phyloP scores from a whole-genome alignment of 2,888 invertebrate genomes.

The Phalera bucephala region DNA sequence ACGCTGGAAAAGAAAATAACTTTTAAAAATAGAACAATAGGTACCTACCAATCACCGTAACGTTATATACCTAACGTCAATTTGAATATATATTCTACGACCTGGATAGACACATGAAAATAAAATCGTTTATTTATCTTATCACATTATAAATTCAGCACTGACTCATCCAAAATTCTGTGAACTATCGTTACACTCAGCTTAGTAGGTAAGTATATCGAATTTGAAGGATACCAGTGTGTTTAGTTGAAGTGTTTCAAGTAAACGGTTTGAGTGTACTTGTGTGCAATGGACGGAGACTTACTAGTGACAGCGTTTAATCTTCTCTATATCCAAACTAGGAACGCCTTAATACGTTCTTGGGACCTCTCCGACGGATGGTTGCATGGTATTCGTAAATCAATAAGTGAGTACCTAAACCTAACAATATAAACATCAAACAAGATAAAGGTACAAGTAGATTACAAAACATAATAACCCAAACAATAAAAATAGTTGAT shows the following conservation, averaged over 20 bases:
- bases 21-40: slow-evolving; percentile 35
- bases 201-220: no score
- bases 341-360: slow-evolving; percentile 62
- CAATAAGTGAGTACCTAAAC: slow-evolving; percentile 42
- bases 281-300: slow-evolving; percentile 39
- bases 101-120: slow-evolving; percentile 3
- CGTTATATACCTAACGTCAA: slow-evolving; percentile 30
- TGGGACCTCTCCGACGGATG: slow-evolving; percentile 59
- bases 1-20: slow-evolving; percentile 28
- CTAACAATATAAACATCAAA: no score
- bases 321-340: slow-evolving; percentile 47
- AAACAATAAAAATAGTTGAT: no score
- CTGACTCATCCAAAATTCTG: no score
- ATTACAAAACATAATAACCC: no score
- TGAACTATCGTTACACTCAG: no score
- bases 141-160: no score
- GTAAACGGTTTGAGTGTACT: background rate
- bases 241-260: background rate
- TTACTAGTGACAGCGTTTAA: slow-evolving; percentile 32
- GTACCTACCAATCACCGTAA: slow-evolving; percentile 23
- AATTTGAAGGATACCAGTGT: no score
- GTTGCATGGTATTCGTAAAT: slow-evolving; percentile 45
- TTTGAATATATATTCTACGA: slow-evolving; percentile 10
- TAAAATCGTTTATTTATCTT: no score
- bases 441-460: no score